These are phyloP conservation scores for Platysteira castanea DNA, from an alignment of 2,113 vertebrate genomes.

Conservation along the genomic window DNA sequence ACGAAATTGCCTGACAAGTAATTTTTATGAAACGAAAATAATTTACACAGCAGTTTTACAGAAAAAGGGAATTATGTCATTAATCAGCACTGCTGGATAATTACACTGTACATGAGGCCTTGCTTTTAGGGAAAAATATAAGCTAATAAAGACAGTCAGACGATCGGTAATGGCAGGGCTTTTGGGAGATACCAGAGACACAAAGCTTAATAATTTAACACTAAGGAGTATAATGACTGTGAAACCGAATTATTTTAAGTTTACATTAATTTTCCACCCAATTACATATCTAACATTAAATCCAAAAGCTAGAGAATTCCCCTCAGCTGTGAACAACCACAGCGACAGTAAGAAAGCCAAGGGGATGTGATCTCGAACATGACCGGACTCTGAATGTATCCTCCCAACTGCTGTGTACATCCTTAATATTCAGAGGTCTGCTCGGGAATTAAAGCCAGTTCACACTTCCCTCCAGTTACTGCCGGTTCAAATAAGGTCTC, in stretches of 20 bases:
- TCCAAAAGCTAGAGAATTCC: slow-evolving; percentile 8
- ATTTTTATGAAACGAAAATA: slow-evolving; percentile 37
- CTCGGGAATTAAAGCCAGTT: slow-evolving; percentile 32
- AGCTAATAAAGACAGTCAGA: slow-evolving; percentile 55
- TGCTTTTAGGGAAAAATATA: slow-evolving; percentile 59
- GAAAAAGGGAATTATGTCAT: slow-evolving; percentile 35
- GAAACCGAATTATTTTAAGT: slow-evolving; percentile 43
- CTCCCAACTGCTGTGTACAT: background rate
- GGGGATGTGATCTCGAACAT: background rate
- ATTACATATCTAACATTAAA: slow-evolving; percentile 27
- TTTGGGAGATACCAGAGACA: slow-evolving; percentile 42
- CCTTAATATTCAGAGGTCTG: slow-evolving; percentile 39
- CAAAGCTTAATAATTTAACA: slow-evolving; percentile 54
- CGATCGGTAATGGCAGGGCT: background rate
- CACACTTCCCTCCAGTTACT: slow-evolving; percentile 10
- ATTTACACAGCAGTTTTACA: slow-evolving; percentile 56
- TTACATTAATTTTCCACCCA: slow-evolving; percentile 54
- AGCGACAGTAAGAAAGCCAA: background rate
- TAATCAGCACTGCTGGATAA: slow-evolving; percentile 52
- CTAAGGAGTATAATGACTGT: slow-evolving; percentile 27
- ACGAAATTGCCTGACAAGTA: background rate
- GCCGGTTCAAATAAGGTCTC: slow-evolving; percentile 40
- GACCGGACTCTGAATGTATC: background rate
- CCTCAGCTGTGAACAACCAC: background rate
- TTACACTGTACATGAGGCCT: slow-evolving; percentile 43